Conservation (phyloP, 2,113 vertebrate genomes). For the Coptodon rendalli region DNA sequence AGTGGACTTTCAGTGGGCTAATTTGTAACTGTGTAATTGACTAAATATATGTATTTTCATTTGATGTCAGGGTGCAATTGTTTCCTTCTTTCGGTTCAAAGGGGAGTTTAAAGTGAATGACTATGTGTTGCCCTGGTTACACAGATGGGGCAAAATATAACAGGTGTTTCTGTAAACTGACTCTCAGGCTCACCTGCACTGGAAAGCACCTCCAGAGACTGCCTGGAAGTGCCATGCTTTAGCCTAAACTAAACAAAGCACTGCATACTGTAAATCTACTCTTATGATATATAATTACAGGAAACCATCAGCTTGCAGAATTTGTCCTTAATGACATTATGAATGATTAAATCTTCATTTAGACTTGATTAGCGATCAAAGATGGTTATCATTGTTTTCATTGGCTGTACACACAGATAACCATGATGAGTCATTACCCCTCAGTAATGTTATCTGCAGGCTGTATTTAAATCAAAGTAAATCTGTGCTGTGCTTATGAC, state of each 20-base stretch:
- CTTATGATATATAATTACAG: not conserved
- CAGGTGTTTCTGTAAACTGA: constrained; percentile 72
- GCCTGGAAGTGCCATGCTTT: not conserved
- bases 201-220: not conserved
- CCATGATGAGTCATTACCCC: not conserved
- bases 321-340: not conserved
- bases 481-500: not conserved
- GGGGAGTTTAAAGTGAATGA: not conserved
- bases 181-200: constrained; percentile 34
- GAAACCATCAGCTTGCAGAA: not conserved
- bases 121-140: constrained; percentile 42
- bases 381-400: not conserved
- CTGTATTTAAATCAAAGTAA: constrained; percentile 14
- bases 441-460: not conserved
- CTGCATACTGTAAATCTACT: not conserved
- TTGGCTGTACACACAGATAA: not conserved
- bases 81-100: not conserved
- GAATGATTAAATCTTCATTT: not conserved
- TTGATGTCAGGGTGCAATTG: not conserved
- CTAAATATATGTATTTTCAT: not conserved
- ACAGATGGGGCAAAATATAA: constrained; percentile 37
- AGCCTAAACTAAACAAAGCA: not conserved
- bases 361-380: not conserved
- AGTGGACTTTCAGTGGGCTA: not conserved
- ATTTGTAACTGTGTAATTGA: not conserved